These are phyloP conservation scores for Perdix hodgsoniae DNA, from an alignment of 2,797 vertebrate genomes.

Conservation along the genomic window DNA sequence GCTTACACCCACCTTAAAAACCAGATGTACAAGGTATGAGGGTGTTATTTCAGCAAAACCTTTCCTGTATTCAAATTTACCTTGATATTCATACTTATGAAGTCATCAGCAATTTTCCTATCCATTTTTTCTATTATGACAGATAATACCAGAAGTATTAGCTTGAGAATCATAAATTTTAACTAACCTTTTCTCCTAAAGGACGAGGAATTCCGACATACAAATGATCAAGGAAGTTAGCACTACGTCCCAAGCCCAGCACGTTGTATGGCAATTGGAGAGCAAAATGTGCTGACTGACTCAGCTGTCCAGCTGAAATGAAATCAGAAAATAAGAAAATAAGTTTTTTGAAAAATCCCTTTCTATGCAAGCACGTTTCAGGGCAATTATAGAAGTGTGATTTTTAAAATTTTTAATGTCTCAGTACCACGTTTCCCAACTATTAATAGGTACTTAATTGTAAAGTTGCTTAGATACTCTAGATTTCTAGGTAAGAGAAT, in stretches of 20 bases:
- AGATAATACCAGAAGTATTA: neutral
- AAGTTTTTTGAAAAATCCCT: neutral
- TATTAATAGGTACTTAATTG: neutral
- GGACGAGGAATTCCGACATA: constrained; percentile 93
- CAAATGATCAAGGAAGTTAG: constrained; percentile 97
- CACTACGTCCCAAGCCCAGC: constrained; percentile 93
- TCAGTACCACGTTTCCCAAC: neutral
- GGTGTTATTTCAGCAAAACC: neutral
- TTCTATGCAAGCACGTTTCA: neutral
- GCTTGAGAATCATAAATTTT: neutral
- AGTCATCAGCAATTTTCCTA: neutral
- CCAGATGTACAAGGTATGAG: neutral
- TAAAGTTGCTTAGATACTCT: neutral
- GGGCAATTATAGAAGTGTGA: neutral
- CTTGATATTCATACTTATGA: neutral
- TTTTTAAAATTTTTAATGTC: neutral
- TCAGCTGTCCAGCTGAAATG: constrained; percentile 92
- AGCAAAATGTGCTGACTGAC: constrained; percentile 94
- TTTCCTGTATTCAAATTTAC: neutral
- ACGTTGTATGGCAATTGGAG: constrained; percentile 96
- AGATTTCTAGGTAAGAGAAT: neutral
- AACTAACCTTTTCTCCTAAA: constrained; percentile 86
- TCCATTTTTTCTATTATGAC: neutral
- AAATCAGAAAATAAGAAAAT: neutral
- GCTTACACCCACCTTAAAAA: rapidly evolving